Base-by-base conservation (phyloP, 2,888 invertebrate species). In the Caenorhabditis sp. region DNA sequence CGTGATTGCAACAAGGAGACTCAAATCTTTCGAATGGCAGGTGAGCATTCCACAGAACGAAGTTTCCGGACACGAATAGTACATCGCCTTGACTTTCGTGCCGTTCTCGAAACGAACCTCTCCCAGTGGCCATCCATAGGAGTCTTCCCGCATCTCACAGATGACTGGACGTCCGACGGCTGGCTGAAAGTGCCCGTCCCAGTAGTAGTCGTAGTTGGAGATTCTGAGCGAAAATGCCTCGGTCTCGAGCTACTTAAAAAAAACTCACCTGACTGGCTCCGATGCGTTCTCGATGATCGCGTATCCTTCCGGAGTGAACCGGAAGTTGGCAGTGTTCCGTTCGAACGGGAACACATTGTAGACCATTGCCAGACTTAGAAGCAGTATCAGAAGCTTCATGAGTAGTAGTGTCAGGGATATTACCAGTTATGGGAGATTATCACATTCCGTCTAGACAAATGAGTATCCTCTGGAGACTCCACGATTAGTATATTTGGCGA, bases 191-290 rank as follows among this genome's bases (percentile, higher is more conserved):
- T 61, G 14, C 1, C 77, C 51, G 1, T 22, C 54, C 79, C 79
- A 80, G 38, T 38, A 80, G 72, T 31, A 64, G 28, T 64, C 66
- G 8, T 3, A 19, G n/a, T 47, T 41, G 24, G 66, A 72, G 22
- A 63, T 51, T 51, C 70, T 77, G 54, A 22, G 61, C 69, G 4
- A 31, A 31, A 31, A 4, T 31, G 4, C 7, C 31, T 31, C 7
- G 31, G 2, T 38, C 12, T 12, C 7, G 31, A 41, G 12, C 16
- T 0, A 5, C 2, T 47, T 26, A 2, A 8, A 47, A 63, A 8
- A 41, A 41, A 16, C 38, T 66, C 26, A 75, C 75, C 16, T 47
- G 2, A 76, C n/a, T 14, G 76, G 68, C 12, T 56, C 47, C 1
- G 68, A 38, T 0, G 51, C 14, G 28, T 76, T 47, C 22, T 49